phyloP scores from a whole-genome alignment of 2,888 invertebrate species.

The Drosophila limbata region DNA sequence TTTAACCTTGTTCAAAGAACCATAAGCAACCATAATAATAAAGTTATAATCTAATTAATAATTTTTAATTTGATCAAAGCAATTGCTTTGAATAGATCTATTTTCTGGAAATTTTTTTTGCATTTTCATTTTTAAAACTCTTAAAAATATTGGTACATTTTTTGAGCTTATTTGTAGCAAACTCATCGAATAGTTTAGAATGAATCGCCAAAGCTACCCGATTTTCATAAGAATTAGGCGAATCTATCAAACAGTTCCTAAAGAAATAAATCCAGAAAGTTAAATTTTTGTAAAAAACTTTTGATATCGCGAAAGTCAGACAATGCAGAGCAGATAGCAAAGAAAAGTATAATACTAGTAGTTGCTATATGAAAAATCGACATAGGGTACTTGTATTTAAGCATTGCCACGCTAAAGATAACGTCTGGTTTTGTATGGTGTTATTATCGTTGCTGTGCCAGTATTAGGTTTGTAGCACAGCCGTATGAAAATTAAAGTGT shows the following conservation, averaged over 20 bases:
- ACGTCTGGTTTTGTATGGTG: neutral
- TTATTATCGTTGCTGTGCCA: conserved; percentile 8
- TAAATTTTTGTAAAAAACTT: neutral
- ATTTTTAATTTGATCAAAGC: neutral
- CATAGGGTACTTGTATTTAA: conserved; percentile 4
- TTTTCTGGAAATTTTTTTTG: too few species aligned
- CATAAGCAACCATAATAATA: too few species aligned
- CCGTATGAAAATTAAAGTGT: neutral
- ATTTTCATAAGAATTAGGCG: too few species aligned
- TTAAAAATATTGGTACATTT: too few species aligned
- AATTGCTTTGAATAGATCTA: neutral
- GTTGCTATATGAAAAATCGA: neutral
- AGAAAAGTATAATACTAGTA: neutral
- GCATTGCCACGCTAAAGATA: neutral
- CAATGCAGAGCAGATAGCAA: neutral
- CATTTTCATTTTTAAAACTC: too few species aligned
- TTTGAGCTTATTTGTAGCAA: too few species aligned
- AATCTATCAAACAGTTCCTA: neutral
- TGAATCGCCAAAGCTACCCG: too few species aligned
- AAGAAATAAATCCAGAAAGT: neutral
- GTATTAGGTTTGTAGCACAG: conserved; percentile 4
- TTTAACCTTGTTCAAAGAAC: too few species aligned
- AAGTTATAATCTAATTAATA: too few species aligned
- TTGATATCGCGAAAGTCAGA: neutral
- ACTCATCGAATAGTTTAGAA: too few species aligned